Evolutionary conservation across 2,888 invertebrate species (phyloP), one percentile per base, ranked within the genome.

Genomic region (Villa cingulata): DNA sequence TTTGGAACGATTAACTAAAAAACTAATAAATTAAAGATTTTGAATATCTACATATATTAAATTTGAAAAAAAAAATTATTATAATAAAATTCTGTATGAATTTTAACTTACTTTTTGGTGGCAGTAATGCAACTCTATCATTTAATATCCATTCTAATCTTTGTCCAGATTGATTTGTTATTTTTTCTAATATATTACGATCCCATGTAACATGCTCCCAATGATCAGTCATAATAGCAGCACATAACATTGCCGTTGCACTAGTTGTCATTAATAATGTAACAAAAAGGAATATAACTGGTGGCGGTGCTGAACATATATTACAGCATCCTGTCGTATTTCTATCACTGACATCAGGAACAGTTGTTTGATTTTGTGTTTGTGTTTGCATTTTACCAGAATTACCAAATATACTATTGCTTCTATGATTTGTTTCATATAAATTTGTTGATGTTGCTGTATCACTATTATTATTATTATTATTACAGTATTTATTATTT

Each of bases 201-300:
- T 87, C 82, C 86, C 89, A 90, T 50, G 76, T 76, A 53, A 90
- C 83, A 62, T 86, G 82, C 70, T 90, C 90, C 89, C 90, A 90
- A 65, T 88, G 86, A 63, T 88, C 86, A 50, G 87, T 87, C 83
- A 89, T 86, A 63, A 90, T 85, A 54, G 89, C 85, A 4, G 81
- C 81, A 63, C 86, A 86, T 37, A 88, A 70, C 79, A 88, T 80
- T 32, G 82, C 83, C 43, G 87, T 86, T 29, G 85, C 83, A 60
- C 82, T 80, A 47, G 81, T 81, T 59, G 78, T 85, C 72, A 81
- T 74, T 61, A 79, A 74, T 62, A 77, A 72, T 62, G 73, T 78
- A 32, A 69, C 59, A 39, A 69, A 66, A 2, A 69, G 60, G 45
- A 70, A 67, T 37, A 70, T 54, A 41, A 68, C 62, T 9, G 68